Evolutionary conservation across 2,888 invertebrate genomes (phyloP), one percentile per base, ranked within the genome.

Genomic region (Stictocephala bisonia): DNA sequence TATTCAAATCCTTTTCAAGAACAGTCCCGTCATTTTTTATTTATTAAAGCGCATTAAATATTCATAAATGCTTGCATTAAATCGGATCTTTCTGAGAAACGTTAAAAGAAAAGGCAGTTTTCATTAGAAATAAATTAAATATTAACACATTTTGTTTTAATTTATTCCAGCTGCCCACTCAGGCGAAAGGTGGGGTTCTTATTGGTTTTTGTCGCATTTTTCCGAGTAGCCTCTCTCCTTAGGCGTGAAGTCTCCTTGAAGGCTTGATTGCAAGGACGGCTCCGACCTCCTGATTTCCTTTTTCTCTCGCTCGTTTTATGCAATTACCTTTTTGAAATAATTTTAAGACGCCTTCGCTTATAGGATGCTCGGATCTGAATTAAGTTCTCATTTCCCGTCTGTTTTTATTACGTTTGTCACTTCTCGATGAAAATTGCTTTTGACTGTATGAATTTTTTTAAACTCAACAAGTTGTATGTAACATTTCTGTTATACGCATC

Each of bases 311-410:
- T 11, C 18, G 11, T 20, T 44, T 64, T 64, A 64, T 64, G 44
- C 64, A 64, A 64, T 64, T 64, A 64, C 64, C 64, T 44, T 64
- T 64, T 64, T 64, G 60, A 27, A 64, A 64, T 64, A 64, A 64
- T 64, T 44, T 44, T 27, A 41, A 64, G 44, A 64, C 22, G 44
- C 7, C 64, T 64, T n/a, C 27, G 35, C 20, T 18, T 60, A 40
- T 60, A 35, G 56, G 18, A n/a, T 24, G 6, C 6, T 58, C 35
- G 1, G 31, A 29, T n/a, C 40, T 26, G 44, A 26, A 41, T 64
- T 44, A 44, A 44, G 41, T 44, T 26, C 44, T 64, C 26, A 6
- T 13, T 35, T n/a, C n/a, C n/a, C n/a, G n/a, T n/a, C n/a, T n/a
- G n/a, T n/a, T n/a, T n/a, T n/a, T n/a, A n/a, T n/a, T n/a, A n/a